A percentile compares a stretch with the other conserved stretches of the same genome.
These are phyloP conservation scores for Drosophila subsilvestris DNA, from an alignment of 2,888 invertebrate genomes.

Conservation along the genomic window DNA sequence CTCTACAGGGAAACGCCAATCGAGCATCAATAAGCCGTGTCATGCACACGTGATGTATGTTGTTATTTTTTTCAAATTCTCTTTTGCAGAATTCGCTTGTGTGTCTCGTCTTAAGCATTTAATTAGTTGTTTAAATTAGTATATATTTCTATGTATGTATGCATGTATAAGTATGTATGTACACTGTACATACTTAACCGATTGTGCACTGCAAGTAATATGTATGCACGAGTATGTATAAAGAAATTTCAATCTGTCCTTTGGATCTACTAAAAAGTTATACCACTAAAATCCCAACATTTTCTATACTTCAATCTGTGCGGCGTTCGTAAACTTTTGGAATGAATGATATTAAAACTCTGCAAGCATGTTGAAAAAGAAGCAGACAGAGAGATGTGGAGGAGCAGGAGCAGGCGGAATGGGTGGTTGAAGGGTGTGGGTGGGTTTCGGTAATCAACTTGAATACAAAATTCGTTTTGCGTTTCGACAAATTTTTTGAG, in stretches of 20 bases:
- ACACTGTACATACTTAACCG: neutral
- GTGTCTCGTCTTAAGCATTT: neutral
- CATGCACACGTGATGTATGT: no score
- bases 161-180: no score
- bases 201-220: neutral
- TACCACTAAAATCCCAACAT: neutral
- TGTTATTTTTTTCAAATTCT: no score
- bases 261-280: neutral
- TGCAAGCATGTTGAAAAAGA: neutral
- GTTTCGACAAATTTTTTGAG: conserved; percentile 28
- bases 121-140: neutral
- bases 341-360: conserved; percentile 2
- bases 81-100: neutral
- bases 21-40: no score
- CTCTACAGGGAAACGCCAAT: no score
- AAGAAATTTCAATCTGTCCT: neutral
- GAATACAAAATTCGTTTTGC: conserved; percentile 34
- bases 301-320: neutral
- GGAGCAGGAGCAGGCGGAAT: neutral
- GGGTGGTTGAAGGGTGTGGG: neutral
- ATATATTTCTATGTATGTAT: no score
- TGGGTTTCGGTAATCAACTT: conserved; percentile 38
- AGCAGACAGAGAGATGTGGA: neutral
- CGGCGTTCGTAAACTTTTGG: conserved; percentile 1
- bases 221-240: neutral